Conservation (phyloP, 2,888 invertebrate genomes). For the Drosophila buzzatii region DNA sequence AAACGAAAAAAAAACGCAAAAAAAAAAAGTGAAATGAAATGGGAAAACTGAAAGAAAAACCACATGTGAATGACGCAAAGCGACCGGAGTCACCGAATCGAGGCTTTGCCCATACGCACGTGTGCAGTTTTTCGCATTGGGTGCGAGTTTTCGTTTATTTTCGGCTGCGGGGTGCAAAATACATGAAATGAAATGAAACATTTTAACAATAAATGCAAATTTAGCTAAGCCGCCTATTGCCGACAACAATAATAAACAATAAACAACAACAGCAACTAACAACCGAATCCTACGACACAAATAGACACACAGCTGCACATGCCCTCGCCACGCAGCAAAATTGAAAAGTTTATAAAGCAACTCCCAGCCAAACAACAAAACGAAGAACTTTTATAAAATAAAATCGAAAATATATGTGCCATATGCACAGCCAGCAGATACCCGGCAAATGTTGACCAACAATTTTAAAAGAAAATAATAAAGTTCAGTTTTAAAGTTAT, state of each 20-base stretch:
- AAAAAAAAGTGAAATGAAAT: neutral
- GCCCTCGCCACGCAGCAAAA: constrained; percentile 19
- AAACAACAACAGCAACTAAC: constrained; percentile 39
- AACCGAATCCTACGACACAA: constrained; percentile 53
- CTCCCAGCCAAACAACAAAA: constrained; percentile 29
- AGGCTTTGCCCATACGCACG: constrained; percentile 49
- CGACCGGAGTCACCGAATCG: constrained; percentile 34
- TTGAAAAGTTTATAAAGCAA: constrained; percentile 74
- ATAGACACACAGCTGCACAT: constrained; percentile 61
- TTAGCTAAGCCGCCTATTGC: constrained; percentile 75
- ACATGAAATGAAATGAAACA: constrained; percentile 77
- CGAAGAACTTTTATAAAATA: constrained; percentile 40
- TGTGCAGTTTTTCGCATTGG: constrained; percentile 47
- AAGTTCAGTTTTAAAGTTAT: too few species aligned
- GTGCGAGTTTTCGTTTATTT: constrained; percentile 40
- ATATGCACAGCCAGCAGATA: constrained; percentile 6
- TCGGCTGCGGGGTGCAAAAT: constrained; percentile 45
- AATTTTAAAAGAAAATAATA: too few species aligned
- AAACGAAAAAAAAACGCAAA: neutral
- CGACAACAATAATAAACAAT: constrained; percentile 39
- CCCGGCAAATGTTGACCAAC: constrained; percentile 7
- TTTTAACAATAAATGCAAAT: constrained; percentile 78
- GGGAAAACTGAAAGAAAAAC: constrained; percentile 28
- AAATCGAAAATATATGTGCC: constrained; percentile 31
- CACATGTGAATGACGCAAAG: constrained; percentile 38